These are phyloP conservation scores for Champsocephalus esox DNA, from an alignment of 2,797 vertebrate genomes.

Conservation along the genomic window DNA sequence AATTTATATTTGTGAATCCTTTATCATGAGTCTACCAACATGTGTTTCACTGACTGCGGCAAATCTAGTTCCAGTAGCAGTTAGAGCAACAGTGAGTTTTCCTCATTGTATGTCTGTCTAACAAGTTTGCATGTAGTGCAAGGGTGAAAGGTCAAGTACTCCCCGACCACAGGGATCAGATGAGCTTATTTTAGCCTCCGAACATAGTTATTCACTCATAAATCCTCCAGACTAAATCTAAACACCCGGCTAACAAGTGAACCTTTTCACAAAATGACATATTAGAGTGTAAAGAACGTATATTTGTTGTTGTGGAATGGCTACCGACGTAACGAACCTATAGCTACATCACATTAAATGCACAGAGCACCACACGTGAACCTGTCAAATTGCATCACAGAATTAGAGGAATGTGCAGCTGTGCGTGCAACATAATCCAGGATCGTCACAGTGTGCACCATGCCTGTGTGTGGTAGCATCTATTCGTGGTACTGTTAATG, in stretches of 20 bases:
- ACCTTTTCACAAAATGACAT: neutral
- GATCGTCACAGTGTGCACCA: slow-evolving; percentile 18
- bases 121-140: slow-evolving; percentile 34
- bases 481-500: slow-evolving; percentile 36
- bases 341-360: slow-evolving; percentile 11
- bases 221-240: neutral
- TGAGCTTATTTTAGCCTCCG: slow-evolving; percentile 32
- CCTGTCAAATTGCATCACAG: slow-evolving; percentile 50
- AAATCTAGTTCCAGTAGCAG: neutral
- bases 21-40: neutral
- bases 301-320: neutral
- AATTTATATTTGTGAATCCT: neutral
- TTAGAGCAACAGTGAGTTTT: slow-evolving; percentile 19
- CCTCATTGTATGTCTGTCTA: slow-evolving; percentile 17
- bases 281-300: neutral
- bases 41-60: neutral
- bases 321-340: neutral
- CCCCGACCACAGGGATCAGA: slow-evolving; percentile 31
- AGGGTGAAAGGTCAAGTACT: slow-evolving; percentile 59
- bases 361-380: slow-evolving; percentile 12
- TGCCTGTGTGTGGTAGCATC: neutral
- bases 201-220: slow-evolving; percentile 26
- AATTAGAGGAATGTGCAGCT: slow-evolving; percentile 39
- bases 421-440: slow-evolving; percentile 51
- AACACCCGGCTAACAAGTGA: neutral